phyloP scores from a whole-genome alignment of 2,888 invertebrate genomes.

The Nomada fucata region DNA sequence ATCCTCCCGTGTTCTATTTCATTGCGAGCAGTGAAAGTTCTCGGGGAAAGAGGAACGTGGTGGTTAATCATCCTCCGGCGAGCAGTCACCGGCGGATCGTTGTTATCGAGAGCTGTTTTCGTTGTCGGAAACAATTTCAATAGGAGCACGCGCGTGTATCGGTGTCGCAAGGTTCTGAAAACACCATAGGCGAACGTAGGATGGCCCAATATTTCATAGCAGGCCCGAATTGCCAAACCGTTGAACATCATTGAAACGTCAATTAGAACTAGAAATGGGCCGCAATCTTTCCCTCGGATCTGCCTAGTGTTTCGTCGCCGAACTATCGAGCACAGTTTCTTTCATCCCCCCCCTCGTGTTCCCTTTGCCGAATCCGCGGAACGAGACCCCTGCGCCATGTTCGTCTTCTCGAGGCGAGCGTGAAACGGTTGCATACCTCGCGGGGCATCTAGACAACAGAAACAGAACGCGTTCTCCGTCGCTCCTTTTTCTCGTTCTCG shows the following conservation, averaged over 20 bases:
- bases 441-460: constrained; percentile 19
- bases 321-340: neutral
- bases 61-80: too few relatives aligned
- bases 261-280: constrained; percentile 55
- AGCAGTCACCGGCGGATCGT: too few relatives aligned
- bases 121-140: too few relatives aligned
- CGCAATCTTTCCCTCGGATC: constrained; percentile 36
- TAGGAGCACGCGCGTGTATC: too few relatives aligned
- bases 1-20: too few relatives aligned
- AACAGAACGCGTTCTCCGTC: constrained; percentile 8
- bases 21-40: too few relatives aligned
- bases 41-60: too few relatives aligned
- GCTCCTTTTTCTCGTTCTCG: neutral
- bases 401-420: neutral
- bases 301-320: constrained; percentile 31
- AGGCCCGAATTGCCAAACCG: constrained; percentile 32
- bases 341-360: neutral
- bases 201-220: too few relatives aligned
- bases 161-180: too few relatives aligned
- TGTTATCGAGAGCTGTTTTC: too few relatives aligned
- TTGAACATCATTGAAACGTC: constrained; percentile 54
- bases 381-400: constrained; percentile 9
- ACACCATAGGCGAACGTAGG: too few relatives aligned
- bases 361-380: constrained; percentile 29
- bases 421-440: constrained; percentile 14